Evolutionary conservation across 2,113 vertebrate genomes (phyloP).

Genomic region (Ptyas mucosa): DNA sequence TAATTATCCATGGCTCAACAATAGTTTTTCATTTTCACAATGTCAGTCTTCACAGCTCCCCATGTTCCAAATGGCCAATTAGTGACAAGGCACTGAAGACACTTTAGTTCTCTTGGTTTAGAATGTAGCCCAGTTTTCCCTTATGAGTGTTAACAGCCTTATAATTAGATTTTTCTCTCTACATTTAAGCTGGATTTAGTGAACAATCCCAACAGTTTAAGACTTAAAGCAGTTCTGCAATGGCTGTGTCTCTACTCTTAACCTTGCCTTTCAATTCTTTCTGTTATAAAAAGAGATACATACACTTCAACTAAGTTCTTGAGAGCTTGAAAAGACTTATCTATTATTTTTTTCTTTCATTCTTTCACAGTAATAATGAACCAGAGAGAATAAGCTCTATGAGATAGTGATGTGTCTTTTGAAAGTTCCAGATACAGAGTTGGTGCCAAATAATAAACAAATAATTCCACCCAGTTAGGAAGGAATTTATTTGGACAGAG

Average conservation of each 20-base stretch:
- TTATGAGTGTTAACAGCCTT: conserved; percentile 54
- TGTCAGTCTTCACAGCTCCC: conserved; percentile 54
- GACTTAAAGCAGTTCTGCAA: conserved; percentile 20
- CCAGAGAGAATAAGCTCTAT: background rate
- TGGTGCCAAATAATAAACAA: background rate
- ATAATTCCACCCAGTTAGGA: background rate
- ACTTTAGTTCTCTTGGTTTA: conserved; percentile 44
- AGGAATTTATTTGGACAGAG: background rate
- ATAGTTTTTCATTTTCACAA: conserved; percentile 54
- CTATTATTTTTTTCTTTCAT: background rate
- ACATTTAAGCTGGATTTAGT: conserved; percentile 40
- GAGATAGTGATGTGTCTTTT: background rate
- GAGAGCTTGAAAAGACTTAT: background rate
- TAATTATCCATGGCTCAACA: conserved; percentile 52
- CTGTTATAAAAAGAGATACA: background rate
- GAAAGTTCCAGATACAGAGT: background rate
- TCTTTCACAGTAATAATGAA: background rate
- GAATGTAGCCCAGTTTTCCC: conserved; percentile 41
- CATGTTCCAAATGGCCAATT: conserved; percentile 58
- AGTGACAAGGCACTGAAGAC: conserved; percentile 44
- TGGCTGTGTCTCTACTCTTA: conserved; percentile 4
- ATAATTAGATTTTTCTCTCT: conserved; percentile 65
- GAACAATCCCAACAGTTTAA: conserved; percentile 43
- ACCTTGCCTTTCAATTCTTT: conserved; percentile 4
- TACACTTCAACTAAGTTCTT: conserved; percentile 3